These are phyloP conservation scores for Tupaia chinensis DNA, from an alignment of 2,113 vertebrate genomes.

Conservation along the genomic window DNA sequence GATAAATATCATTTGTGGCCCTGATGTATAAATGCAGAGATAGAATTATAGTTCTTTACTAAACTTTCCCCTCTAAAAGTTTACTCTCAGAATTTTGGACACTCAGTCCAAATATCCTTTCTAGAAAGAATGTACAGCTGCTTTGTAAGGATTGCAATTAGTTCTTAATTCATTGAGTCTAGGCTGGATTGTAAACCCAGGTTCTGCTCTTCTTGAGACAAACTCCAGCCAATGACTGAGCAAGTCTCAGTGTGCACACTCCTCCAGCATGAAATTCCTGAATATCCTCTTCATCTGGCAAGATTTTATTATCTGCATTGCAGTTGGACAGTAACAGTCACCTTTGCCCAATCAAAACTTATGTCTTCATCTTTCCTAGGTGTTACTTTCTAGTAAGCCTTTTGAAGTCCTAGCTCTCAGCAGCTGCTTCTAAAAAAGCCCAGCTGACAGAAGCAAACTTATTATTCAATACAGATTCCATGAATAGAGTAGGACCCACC, in stretches of 20 bases:
- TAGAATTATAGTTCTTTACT: not conserved
- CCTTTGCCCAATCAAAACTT: not conserved
- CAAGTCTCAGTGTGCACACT: not conserved
- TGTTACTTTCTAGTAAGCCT: not conserved
- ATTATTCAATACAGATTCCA: not conserved
- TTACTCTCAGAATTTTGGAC: not conserved
- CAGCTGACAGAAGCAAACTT: not conserved
- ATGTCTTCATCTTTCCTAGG: not conserved
- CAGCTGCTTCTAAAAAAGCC: not conserved
- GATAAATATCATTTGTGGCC: not conserved
- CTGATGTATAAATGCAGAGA: not conserved
- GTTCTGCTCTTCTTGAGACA: not conserved
- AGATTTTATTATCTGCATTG: not conserved
- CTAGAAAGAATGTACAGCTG: not conserved
- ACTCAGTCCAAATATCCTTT: not conserved
- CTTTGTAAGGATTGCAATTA: not conserved
- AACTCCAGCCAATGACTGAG: not conserved
- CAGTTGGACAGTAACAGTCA: not conserved
- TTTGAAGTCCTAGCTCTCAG: not conserved
- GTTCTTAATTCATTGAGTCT: not conserved
- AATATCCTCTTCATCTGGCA: not conserved
- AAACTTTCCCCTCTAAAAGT: not conserved
- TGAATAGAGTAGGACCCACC: not conserved
- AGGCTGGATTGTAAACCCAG: not conserved
- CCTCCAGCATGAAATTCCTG: not conserved